phyloP scores from a whole-genome alignment of 2,888 invertebrate species.

The Watsonalla binaria region DNA sequence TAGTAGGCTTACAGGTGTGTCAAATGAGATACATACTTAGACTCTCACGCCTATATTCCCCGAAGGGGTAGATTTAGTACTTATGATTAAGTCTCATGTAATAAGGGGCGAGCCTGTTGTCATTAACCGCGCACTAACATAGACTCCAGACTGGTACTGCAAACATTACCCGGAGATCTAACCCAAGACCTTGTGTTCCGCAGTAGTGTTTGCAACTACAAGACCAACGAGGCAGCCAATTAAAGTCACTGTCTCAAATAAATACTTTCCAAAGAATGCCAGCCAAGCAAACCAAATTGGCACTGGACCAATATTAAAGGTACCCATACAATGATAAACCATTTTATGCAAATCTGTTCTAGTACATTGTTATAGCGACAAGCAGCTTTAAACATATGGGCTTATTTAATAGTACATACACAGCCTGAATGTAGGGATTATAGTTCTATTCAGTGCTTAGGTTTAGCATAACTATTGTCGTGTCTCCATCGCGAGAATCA shows the following conservation, averaged over 20 bases:
- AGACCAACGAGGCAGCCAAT: background rate
- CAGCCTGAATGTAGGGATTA: background rate
- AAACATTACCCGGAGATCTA: too few relatives aligned
- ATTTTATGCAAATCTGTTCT: background rate
- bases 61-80: too few relatives aligned
- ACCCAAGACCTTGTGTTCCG: too few relatives aligned
- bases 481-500: conserved; percentile 19
- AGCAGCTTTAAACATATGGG: background rate
- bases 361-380: background rate
- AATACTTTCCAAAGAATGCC: background rate
- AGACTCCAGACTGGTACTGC: too few relatives aligned
- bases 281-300: conserved; percentile 12
- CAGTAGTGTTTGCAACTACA: too few relatives aligned
- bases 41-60: too few relatives aligned
- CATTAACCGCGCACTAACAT: too few relatives aligned
- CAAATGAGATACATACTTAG: too few relatives aligned
- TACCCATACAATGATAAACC: background rate
- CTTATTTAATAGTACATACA: background rate
- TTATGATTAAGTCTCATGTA: too few relatives aligned
- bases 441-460: background rate
- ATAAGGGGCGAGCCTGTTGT: too few relatives aligned
- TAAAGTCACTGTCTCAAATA: too few relatives aligned
- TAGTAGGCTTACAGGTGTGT: too few relatives aligned
- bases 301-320: conserved; percentile 12
- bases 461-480: background rate